Conservation (phyloP, 2,888 invertebrate species). For the Eupithecia centaureata region DNA sequence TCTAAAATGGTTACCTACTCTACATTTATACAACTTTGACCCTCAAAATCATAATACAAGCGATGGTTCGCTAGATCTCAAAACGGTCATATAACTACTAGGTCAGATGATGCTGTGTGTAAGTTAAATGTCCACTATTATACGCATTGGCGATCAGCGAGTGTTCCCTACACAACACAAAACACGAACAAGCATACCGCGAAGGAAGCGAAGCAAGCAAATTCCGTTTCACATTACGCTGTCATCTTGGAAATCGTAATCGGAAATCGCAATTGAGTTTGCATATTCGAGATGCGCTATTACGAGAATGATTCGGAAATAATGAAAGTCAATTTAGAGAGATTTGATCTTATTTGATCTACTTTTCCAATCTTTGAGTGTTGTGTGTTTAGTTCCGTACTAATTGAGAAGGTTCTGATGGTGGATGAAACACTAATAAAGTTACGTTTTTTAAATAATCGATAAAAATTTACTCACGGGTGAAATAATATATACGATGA, state of each 20-base stretch:
- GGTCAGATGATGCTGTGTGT: background rate
- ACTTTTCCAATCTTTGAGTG: background rate
- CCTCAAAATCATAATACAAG: background rate
- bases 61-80: background rate
- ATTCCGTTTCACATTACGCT: constrained; percentile 78
- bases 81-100: background rate
- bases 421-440: too few relatives aligned
- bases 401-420: background rate
- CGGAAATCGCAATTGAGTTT: constrained; percentile 25
- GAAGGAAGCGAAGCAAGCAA: constrained; percentile 66
- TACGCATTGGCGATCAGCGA: background rate
- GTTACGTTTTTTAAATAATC: background rate
- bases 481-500: background rate
- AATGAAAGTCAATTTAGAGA: background rate
- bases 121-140: background rate
- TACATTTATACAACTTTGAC: background rate
- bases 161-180: too few relatives aligned
- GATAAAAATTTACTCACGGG: background rate
- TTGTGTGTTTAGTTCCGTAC: background rate
- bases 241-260: constrained; percentile 37
- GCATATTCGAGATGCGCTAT: constrained; percentile 20
- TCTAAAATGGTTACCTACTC: background rate
- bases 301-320: background rate
- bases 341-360: background rate
- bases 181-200: constrained; percentile 63